Base-by-base conservation (phyloP, 2,888 invertebrate species). In the Nebria salina region DNA sequence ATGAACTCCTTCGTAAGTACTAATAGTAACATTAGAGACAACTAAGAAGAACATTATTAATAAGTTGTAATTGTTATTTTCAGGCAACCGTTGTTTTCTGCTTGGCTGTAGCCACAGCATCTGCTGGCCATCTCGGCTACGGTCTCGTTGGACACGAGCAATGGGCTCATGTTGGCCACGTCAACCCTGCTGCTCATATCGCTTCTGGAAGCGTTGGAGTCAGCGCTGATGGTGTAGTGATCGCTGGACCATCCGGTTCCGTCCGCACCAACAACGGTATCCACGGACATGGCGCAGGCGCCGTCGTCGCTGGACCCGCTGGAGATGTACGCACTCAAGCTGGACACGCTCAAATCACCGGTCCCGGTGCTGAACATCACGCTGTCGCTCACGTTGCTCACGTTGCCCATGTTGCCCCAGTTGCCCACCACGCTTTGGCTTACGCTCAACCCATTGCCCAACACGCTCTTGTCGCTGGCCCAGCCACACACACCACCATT, bases 371-470 rank as follows among this genome's bases (percentile, higher is more conserved):
- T 20, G 72, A 13, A 8, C 72, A 72, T 34, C 72, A 72, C 9
- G 72, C 1, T 20, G 72, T 26, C 6, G 72, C 34, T 72, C 72
- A 72, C 25, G 72, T 26, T 25, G 72, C 34, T 72, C 72, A 72
- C 25, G 72, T 9, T 26, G 72, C 72, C 26, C 25, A n/a, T 15
- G 8, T 34, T n/a, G 72, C 72, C 26, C 66, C 86, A 85, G 1
- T 89, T 88, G 0, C 86, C 7, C 66, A 66, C 66, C 66, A 66
- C 11, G 13, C 15, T 66, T 7, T 72, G n/a, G 72, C 26, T 72
- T 15, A 65, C 15, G 72, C 34, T 26, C 25, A 20, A 11, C 72
- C 72, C n/a, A 15, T 72, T 15, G 72, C 72, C 26, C 25, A 25
- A n/a, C 72, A 72, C 72, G 72, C 72, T 72, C 1, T 72, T 72